Evolutionary conservation across 1,140 invertebrate genomes (phyloP).

Genomic region (Drosophila tsacasi): DNA sequence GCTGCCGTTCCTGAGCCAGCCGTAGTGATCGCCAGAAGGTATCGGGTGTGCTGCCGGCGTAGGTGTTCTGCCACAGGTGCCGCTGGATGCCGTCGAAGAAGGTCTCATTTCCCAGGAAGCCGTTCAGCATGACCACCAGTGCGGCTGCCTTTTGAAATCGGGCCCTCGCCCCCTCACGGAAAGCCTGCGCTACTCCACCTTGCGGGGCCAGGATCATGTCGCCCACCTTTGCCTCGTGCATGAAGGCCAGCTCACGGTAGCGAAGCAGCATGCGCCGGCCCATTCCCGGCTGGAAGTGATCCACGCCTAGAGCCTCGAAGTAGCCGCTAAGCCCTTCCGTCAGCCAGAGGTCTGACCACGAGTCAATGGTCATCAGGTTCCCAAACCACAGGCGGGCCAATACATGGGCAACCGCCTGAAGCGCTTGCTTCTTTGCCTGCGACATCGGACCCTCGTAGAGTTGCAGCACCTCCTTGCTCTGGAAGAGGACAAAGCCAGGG

Average conservation of each 20-base stretch:
- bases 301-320: conserved; percentile 90
- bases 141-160: conserved; percentile 93
- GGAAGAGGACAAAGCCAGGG: conserved; percentile 94
- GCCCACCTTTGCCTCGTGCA: conserved; percentile 95
- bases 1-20: conserved; percentile 85
- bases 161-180: background rate
- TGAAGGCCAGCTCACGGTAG: conserved; percentile 93
- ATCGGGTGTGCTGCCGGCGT: conserved; percentile 90
- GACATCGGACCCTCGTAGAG: conserved; percentile 86
- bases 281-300: conserved; percentile 90
- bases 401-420: conserved; percentile 92
- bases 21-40: conserved; percentile 92
- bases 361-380: conserved; percentile 91
- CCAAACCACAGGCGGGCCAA: conserved; percentile 95
- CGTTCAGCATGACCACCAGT: conserved; percentile 94
- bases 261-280: conserved; percentile 92
- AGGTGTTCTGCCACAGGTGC: conserved; percentile 88
- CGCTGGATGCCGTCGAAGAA: conserved; percentile 89
- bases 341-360: conserved; percentile 94
- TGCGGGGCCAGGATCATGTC: conserved; percentile 89
- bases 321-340: conserved; percentile 95
- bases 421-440: conserved; percentile 87
- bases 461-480: conserved; percentile 93
- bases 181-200: too few relatives aligned
- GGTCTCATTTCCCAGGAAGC: conserved; percentile 91